Base-by-base conservation (phyloP, 2,888 invertebrate genomes). In the Drymonia ruficornis region DNA sequence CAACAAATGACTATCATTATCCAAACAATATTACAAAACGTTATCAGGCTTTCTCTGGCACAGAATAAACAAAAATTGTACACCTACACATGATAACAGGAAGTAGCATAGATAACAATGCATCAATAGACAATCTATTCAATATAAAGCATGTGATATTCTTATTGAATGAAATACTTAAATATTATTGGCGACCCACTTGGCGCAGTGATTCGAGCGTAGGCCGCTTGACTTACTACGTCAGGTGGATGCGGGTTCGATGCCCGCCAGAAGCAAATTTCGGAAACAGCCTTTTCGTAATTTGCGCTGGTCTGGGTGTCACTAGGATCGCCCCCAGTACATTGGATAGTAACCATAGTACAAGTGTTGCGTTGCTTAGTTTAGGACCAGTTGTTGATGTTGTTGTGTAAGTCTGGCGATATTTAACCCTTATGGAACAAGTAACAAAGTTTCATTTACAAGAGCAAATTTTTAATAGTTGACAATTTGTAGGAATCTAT, bases 81-180 rank as follows among this genome's bases (percentile, higher is more conserved):
- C 74, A 73, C 76, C 69, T 63, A 77, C 71, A 70, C 67, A 42
- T 66, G 74, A 81, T 73, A 76, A 64, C 82, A 81, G 85, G 83
- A 84, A 81, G 70, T 72, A 50, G 59, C 61, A 62, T 52, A 74
- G 85, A 84, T 84, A 84, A 79, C 72, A 79, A 72, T 61, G 59
- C 59, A 65, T 69, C 76, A 82, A 84, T 80, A 80, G 80, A 72
- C 61, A 47, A 60, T 53, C 58, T 72, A 80, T 78, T 79, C 71
- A 81, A 76, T 75, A 78, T 73, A 76, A 38, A 8, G 38, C 36
- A 36, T 13, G 13, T 36, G 31, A 9, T n/a, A 36, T 36, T n/a
- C 36, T 5, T 13, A 9, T 31, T 31, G 31, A 31, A 31, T 31
- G 31, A 3, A 7, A 36, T n/a, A 36, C 7, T 36, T 11, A 13